A percentile compares a stretch with the other conserved stretches of the same genome.
Conservation (phyloP, 1,140 invertebrate species). For the Fragariocoptes setiger region DNA sequence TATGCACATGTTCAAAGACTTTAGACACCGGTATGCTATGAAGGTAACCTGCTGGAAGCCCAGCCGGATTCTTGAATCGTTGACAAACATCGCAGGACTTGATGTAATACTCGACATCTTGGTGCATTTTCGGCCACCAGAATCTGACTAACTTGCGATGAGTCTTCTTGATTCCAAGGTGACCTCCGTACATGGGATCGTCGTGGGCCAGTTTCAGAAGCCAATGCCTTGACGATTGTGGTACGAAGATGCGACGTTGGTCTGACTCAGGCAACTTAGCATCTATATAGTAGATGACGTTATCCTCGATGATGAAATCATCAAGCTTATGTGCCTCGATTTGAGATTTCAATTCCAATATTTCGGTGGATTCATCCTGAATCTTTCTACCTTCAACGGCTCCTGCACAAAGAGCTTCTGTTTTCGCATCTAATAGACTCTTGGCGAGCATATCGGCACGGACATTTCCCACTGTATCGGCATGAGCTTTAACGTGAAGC, state of each 20-base stretch:
- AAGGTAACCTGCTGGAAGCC: constrained; percentile 2
- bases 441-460: not conserved
- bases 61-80: constrained; percentile 4
- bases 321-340: not conserved
- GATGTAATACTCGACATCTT: constrained; percentile 7
- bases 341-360: not conserved
- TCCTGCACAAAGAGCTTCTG: not conserved
- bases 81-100: constrained; percentile 10
- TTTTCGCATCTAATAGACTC: not conserved
- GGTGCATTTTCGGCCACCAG: constrained; percentile 10
- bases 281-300: not conserved
- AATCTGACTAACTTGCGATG: constrained; percentile 7
- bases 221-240: not conserved
- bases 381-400: not conserved
- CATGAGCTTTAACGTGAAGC: not conserved
- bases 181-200: constrained; percentile 7
- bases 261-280: not conserved
- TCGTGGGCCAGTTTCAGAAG: constrained; percentile 7
- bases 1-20: constrained; percentile 13
- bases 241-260: not conserved
- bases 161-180: constrained; percentile 11
- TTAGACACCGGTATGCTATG: constrained; percentile 6
- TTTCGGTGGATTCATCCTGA: not conserved
- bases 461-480: not conserved
- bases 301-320: not conserved